These are phyloP conservation scores for Epinephelus moara DNA, from an alignment of 2,113 vertebrate species.

Conservation along the genomic window DNA sequence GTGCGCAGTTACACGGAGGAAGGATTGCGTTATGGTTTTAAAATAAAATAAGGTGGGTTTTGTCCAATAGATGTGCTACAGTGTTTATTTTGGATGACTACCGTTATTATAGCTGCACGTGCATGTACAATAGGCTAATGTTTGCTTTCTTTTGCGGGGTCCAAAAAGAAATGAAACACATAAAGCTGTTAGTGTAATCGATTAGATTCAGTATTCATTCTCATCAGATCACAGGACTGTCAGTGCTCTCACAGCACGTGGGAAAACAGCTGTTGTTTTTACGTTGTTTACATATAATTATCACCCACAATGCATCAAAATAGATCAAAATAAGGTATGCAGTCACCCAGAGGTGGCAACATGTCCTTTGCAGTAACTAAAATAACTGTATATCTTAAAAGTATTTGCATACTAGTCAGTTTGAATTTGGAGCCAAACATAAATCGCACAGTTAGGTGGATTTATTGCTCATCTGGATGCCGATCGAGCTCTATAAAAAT, in stretches of 20 bases:
- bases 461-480: too few relatives aligned
- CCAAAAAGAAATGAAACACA: not conserved
- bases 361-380: too few relatives aligned
- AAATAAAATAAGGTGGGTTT: not conserved
- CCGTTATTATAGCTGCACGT: not conserved
- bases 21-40: constrained; percentile 5
- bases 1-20: not conserved
- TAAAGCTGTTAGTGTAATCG: not conserved
- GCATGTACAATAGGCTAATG: too few relatives aligned
- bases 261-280: not conserved
- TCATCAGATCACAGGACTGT: not conserved
- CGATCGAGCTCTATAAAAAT: too few relatives aligned
- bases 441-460: too few relatives aligned
- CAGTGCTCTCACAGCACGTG: not conserved
- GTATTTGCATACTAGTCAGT: too few relatives aligned
- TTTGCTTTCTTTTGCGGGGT: too few relatives aligned
- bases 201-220: not conserved
- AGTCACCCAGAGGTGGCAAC: not conserved
- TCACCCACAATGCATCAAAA: not conserved
- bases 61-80: not conserved
- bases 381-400: too few relatives aligned
- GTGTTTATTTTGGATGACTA: not conserved
- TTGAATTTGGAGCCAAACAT: too few relatives aligned
- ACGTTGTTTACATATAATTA: not conserved
- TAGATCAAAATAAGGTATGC: not conserved